Evolutionary conservation across 2,797 vertebrate species (phyloP), one percentile per base, ranked within the genome.

Genomic region (Dromococcyx pavoninus): DNA sequence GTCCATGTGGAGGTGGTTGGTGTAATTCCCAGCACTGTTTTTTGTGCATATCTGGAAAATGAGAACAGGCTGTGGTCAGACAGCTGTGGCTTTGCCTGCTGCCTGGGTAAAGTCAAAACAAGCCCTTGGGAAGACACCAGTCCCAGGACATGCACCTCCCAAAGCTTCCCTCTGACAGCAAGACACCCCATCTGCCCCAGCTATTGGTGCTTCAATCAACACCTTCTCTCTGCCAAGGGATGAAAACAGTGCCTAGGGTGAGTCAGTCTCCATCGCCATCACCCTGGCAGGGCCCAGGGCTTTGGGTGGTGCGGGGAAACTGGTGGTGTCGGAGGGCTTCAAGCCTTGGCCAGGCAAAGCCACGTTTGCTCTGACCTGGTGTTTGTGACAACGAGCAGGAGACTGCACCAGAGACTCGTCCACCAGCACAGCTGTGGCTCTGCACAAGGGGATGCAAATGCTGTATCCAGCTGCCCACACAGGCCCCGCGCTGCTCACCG

Each of bases 1-100:
- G 97, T 99, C 99, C 97, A 99, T 98, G 87, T 99, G 99, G 91
- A 98, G 98, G 96, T 99, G 98, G 98, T 99, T 99, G 95, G 99
- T 99, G 96, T 99, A 98, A 97, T 99, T 99, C 89, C 99, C 99
- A 57, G 99, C 99, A 37, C 98, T 99, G 97, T 98, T 98, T 97
- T 98, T 98, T 91, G 98, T 99, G 97, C 99, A 99, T 95, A 99
- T 98, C 99, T 98, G 94, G 69, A 93, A 95, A 94, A 95, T 3
- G 9, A 92, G 73, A 94, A 81, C 44, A 79, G 78, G 50, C 65
- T 83, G 60, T 61, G 80, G 72, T 94, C 69, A 95, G 89, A 10
- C 62, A 89, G 72, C 51, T 39, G 8, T 8, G 37, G 76, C 66
- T 93, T 61, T 83, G 65, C 79, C 77, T 43, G 57, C 67, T 88